These are phyloP conservation scores for Galaxea fascicularis DNA, from an alignment of 92 coral and sea anemone species.

Conservation along the genomic window DNA sequence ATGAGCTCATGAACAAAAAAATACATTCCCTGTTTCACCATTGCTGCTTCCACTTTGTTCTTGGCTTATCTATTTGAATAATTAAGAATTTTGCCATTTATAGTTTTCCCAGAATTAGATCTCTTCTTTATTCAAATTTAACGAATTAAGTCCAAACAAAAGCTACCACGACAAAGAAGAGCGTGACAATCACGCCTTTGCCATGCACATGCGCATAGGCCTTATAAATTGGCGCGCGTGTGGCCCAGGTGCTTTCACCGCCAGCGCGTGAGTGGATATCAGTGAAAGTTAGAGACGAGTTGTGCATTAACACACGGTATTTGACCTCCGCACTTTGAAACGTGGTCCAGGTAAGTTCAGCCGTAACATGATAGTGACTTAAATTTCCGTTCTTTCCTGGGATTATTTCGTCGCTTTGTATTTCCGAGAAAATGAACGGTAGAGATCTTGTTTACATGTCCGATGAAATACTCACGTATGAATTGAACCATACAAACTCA, in stretches of 20 bases:
- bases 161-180: not conserved
- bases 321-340: not conserved
- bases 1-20: too few species aligned
- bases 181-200: not conserved
- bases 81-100: too few species aligned
- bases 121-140: too few species aligned
- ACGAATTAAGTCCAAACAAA: not conserved
- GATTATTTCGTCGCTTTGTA: not conserved
- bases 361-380: not conserved
- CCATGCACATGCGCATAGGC: conserved; percentile 10
- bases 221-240: conserved; percentile 2
- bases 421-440: not conserved
- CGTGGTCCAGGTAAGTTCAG: conserved; percentile 8
- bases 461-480: conserved; percentile 4
- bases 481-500: not conserved
- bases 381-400: not conserved
- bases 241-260: not conserved
- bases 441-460: conserved; percentile 1
- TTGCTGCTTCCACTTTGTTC: too few species aligned
- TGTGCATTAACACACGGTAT: not conserved
- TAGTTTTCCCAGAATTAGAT: too few species aligned
- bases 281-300: conserved; percentile 34
- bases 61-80: too few species aligned
- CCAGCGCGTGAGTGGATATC: not conserved
- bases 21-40: too few species aligned